Conservation (phyloP, 2,888 invertebrate genomes). For the Sinodicranocentrus sp. region DNA sequence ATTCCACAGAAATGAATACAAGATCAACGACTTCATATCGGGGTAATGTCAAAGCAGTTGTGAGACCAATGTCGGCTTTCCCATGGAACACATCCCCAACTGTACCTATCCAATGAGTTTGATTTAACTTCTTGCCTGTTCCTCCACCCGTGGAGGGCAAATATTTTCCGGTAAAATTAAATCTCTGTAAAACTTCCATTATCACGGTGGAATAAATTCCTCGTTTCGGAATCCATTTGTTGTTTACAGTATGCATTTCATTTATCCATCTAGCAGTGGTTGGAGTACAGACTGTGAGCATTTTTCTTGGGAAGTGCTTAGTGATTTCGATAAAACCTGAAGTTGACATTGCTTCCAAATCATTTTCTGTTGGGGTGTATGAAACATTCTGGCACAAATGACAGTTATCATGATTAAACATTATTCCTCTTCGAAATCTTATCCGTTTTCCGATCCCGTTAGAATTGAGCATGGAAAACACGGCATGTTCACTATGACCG, state of each 20-base stretch:
- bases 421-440: slow-evolving; percentile 46
- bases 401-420: background rate
- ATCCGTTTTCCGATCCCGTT: slow-evolving; percentile 43
- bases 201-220: slow-evolving; percentile 59
- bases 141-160: slow-evolving; percentile 70
- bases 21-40: slow-evolving; percentile 64
- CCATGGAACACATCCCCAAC: slow-evolving; percentile 68
- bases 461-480: slow-evolving; percentile 41
- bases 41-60: slow-evolving; percentile 61
- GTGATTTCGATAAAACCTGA: slow-evolving; percentile 48
- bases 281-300: slow-evolving; percentile 17
- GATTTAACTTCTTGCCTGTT: slow-evolving; percentile 28
- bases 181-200: slow-evolving; percentile 20
- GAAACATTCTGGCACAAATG: background rate
- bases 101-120: slow-evolving; percentile 71
- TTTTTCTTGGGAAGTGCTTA: slow-evolving; percentile 33
- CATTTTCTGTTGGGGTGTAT: no score
- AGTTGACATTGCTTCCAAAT: background rate
- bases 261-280: slow-evolving; percentile 47
- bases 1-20: slow-evolving; percentile 67
- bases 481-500: background rate
- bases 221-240: slow-evolving; percentile 51
- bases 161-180: slow-evolving; percentile 67
- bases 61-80: slow-evolving; percentile 67
- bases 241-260: slow-evolving; percentile 18